Evolutionary conservation across 2,113 vertebrate species (phyloP), one percentile per base, ranked within the genome.

Genomic region (Tor tambroides): DNA sequence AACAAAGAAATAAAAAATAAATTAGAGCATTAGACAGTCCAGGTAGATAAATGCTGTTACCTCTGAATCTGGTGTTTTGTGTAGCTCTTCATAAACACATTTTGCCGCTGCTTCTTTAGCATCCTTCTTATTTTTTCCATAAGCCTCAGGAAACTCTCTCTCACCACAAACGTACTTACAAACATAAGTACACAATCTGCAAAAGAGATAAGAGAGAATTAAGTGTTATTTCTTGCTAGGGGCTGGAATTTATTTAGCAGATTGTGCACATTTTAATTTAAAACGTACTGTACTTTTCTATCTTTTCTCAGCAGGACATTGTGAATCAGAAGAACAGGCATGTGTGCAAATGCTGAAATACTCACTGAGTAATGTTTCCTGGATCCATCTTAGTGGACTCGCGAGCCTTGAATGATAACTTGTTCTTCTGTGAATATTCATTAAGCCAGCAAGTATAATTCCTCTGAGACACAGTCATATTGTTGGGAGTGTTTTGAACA

Each of bases 361-460:
- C 93, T 91, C 89, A 92, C 93, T 49, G 89, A 14, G 26, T 2
- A 6, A 67, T 0, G 41, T 54, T 75, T 65, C 28, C 23, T 26
- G 6, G 30, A 78, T 77, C 87, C 23, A 51, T 28, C 19, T 0
- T 84, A 4, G 63, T 81, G 1, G 38, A 80, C 51, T 93, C 92
- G 30, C 28, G 6, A 10, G 89, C 0, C 5, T 0, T 65, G 2
- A 92, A n/a, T 1, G 0, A 0, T 10, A 91, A 0, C 10, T 6
- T 86, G 0, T 65, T 88, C 71, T 71, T 92, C 1, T 94, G 92
- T 26, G 91, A 76, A 30, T 94, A 86, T 71, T 94, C 90, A 91
- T 95, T 93, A 6, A 95, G 90, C 94, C 94, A 95, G 78, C 88
- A 86, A 1, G 85, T 85, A 28, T 86, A 93, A 14, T 94, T 94